Conservation (phyloP, 2,113 vertebrate species). For the Todiramphus saurophagus region DNA sequence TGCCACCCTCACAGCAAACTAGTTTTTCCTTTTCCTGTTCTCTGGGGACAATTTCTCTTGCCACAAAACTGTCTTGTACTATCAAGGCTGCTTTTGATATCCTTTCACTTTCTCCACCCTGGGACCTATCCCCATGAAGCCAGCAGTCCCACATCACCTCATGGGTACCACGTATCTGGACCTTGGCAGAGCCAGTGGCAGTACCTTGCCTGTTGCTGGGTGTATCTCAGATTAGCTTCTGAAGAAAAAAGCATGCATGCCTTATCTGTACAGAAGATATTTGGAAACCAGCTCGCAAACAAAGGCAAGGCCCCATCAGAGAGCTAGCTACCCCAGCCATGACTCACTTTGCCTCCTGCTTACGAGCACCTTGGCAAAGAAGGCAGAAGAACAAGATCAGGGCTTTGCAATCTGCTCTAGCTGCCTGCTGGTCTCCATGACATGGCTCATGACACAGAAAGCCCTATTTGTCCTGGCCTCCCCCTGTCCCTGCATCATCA, state of each 20-base stretch:
- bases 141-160: neutral
- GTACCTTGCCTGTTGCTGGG: no score
- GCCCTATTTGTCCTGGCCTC: neutral
- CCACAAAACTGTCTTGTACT: neutral
- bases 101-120: neutral
- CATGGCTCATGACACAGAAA: neutral
- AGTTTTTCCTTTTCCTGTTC: neutral
- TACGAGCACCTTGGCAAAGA: neutral
- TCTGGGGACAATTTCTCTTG: neutral
- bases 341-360: neutral
- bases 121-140: neutral
- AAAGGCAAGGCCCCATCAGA: neutral
- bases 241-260: neutral
- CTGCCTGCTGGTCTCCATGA: neutral
- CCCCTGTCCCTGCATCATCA: neutral
- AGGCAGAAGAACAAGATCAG: neutral
- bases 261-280: neutral
- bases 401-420: neutral
- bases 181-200: neutral
- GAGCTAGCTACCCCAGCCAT: neutral
- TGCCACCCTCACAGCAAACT: no score
- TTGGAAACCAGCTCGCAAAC: neutral
- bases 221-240: neutral
- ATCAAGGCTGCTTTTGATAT: neutral
- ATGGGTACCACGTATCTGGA: neutral